These are phyloP conservation scores for Myiozetetes cayanensis DNA, from an alignment of 2,113 vertebrate genomes.

Conservation along the genomic window DNA sequence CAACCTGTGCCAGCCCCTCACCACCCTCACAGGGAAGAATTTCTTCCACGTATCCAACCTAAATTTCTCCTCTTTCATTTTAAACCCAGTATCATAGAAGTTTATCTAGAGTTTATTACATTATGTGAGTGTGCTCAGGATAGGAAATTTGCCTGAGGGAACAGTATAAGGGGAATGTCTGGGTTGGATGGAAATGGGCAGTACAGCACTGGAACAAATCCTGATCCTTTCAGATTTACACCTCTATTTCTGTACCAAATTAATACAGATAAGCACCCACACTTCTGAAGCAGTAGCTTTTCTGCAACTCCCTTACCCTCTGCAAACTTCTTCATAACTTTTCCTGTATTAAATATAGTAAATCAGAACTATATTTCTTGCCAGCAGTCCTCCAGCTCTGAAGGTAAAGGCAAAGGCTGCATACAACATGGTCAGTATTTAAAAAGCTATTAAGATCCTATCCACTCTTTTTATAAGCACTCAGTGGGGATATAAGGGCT, in stretches of 20 bases:
- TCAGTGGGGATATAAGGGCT: background rate
- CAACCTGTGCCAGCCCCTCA: accelerated
- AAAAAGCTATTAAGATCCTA: background rate
- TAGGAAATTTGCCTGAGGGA: background rate
- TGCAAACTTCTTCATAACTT: background rate
- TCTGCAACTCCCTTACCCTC: background rate
- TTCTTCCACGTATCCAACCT: background rate
- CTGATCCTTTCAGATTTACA: background rate
- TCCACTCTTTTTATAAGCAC: background rate
- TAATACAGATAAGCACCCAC: background rate
- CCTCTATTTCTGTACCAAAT: background rate
- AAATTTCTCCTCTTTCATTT: background rate
- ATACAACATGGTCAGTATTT: background rate
- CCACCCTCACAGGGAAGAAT: accelerated
- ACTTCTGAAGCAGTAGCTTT: background rate
- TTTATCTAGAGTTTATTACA: background rate
- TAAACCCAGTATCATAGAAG: background rate
- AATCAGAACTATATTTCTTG: background rate
- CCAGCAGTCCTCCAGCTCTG: background rate
- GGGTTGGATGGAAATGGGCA: background rate
- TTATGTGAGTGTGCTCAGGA: background rate
- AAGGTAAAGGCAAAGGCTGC: background rate
- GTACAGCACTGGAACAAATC: background rate
- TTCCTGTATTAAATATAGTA: background rate
- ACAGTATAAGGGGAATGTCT: background rate